Conservation (phyloP, 30 jellyfish, hydroid and myxozoan genomes). For the Aurelia sp. region DNA sequence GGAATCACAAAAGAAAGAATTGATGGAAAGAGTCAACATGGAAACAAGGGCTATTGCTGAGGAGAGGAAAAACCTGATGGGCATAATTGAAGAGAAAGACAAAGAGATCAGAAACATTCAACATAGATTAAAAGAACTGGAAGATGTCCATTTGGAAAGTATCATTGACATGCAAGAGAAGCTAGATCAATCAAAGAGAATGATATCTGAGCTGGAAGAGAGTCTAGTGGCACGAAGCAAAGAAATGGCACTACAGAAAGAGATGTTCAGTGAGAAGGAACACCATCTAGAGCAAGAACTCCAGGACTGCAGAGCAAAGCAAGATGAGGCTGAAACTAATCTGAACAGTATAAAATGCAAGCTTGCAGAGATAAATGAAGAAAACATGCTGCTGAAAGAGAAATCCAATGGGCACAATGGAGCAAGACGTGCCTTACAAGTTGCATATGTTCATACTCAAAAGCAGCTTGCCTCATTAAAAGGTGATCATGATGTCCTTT, state of each 20-base stretch:
- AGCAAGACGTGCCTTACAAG: constrained; percentile 78
- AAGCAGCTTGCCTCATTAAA: constrained; percentile 67
- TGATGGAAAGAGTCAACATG: constrained; percentile 8
- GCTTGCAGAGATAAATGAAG: constrained; percentile 21
- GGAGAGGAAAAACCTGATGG: constrained; percentile 42
- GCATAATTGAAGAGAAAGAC: background rate
- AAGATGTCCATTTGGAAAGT: background rate
- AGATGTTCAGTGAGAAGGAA: background rate
- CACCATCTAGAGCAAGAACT: background rate
- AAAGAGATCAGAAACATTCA: background rate
- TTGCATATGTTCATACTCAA: constrained; percentile 73
- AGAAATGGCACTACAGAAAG: background rate
- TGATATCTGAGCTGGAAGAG: background rate
- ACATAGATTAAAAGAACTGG: background rate
- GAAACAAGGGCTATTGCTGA: constrained; percentile 1
- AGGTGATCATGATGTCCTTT: constrained; percentile 53
- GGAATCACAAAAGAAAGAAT: constrained; percentile 19
- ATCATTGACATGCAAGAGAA: background rate
- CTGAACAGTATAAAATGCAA: background rate
- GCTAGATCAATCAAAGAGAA: background rate
- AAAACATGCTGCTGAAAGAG: constrained; percentile 45
- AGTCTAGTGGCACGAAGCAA: background rate
- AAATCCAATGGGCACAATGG: constrained; percentile 67
- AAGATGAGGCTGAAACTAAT: background rate
- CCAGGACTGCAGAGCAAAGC: constrained; percentile 2